Evolutionary conservation across 2,888 invertebrate species (phyloP).

Genomic region (Cryptocheilus praepositus): DNA sequence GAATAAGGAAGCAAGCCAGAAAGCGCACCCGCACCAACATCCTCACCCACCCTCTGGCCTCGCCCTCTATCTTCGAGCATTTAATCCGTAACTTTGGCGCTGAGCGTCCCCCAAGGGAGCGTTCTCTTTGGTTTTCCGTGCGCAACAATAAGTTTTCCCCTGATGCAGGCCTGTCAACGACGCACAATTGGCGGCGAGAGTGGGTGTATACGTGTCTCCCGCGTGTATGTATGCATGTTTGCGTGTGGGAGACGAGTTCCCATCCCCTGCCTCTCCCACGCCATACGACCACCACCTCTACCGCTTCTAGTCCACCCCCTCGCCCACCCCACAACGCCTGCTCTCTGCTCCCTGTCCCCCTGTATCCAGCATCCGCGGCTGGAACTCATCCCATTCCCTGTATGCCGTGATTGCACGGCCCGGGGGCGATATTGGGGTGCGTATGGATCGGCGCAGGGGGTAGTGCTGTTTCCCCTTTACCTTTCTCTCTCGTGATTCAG

Average conservation of each 20-base stretch:
- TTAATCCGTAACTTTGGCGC: constrained; percentile 70
- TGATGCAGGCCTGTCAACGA: constrained; percentile 69
- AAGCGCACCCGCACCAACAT: constrained; percentile 19
- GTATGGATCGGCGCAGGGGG: constrained; percentile 62
- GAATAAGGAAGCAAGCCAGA: constrained; percentile 43
- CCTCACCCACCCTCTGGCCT: constrained; percentile 6
- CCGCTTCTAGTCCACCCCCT: constrained; percentile 15
- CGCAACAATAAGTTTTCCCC: constrained; percentile 69
- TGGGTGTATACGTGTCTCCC: no score
- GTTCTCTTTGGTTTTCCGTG: constrained; percentile 65
- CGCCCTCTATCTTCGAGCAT: constrained; percentile 50
- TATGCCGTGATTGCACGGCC: constrained; percentile 71
- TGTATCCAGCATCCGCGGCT: constrained; percentile 26
- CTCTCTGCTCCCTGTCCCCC: constrained; percentile 33
- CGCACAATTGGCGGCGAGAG: constrained; percentile 67
- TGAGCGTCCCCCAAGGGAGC: constrained; percentile 55
- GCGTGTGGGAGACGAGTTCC: constrained; percentile 20
- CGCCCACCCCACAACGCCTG: constrained; percentile 21
- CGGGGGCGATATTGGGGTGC: constrained; percentile 71
- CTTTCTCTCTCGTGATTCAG: constrained; percentile 29
- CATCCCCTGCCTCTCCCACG: constrained; percentile 46
- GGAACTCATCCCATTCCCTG: constrained; percentile 69
- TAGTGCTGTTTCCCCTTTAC: constrained; percentile 48
- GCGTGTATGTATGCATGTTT: constrained; percentile 27
- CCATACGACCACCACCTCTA: constrained; percentile 32